phyloP scores from a whole-genome alignment of 2,888 invertebrate species.

The Priocnemis perturbator region DNA sequence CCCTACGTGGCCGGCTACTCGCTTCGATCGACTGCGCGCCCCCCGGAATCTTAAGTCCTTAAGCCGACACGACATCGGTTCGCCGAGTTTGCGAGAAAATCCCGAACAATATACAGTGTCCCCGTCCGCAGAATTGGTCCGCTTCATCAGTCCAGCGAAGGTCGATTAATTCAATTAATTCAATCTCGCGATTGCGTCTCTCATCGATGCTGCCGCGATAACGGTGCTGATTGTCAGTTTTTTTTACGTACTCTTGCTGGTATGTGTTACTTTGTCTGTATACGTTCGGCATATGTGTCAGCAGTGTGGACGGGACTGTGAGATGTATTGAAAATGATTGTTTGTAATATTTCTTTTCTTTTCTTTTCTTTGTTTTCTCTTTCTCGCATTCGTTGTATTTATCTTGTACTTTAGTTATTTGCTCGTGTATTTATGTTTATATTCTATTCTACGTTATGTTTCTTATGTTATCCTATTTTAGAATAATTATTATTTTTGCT shows the following conservation, averaged over 20 bases:
- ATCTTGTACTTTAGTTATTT: no score
- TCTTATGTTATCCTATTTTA: no score
- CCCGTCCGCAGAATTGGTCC: slow-evolving; percentile 29
- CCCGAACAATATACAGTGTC: slow-evolving; percentile 33
- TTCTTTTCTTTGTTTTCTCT: no score
- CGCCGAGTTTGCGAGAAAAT: slow-evolving; percentile 41
- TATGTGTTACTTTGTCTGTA: background rate
- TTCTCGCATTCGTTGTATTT: no score
- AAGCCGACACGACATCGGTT: slow-evolving; percentile 25
- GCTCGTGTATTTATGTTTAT: no score
- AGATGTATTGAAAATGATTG: no score
- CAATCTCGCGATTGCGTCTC: slow-evolving; percentile 56
- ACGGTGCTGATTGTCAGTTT: background rate
- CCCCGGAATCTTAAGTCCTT: slow-evolving; percentile 29
- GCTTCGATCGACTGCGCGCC: no score
- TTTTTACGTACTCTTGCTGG: slow-evolving; percentile 1
- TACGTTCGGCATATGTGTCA: no score
- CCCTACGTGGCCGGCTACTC: background rate
- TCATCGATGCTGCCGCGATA: slow-evolving; percentile 43
- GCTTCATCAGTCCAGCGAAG: slow-evolving; percentile 40
- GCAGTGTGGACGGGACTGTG: no score
- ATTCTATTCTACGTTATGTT: no score
- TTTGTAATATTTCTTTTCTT: no score
- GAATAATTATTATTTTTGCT: no score
- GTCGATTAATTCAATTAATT: slow-evolving; percentile 48